Evolutionary conservation across 1,140 invertebrate species (phyloP), one percentile per base, ranked within the genome.

Genomic region (Drosophila kepulauana): DNA sequence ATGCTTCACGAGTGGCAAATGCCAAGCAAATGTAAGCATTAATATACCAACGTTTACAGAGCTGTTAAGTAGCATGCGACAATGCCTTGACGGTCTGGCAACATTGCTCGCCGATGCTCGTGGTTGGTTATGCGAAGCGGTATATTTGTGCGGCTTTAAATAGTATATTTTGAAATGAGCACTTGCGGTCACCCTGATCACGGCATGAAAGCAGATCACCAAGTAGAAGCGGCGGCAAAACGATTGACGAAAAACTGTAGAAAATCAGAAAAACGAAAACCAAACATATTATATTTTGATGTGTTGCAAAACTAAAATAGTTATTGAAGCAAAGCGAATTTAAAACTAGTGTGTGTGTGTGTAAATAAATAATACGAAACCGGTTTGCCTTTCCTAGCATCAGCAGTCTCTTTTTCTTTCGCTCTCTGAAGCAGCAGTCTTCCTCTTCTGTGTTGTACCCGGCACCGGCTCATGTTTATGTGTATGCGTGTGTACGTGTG

Each of bases 381-480:
- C 82, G 75, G 82, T 86, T 84, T 59, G 25, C 61, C 41, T 41
- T 71, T 51, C 11, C 61, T 35, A 66, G 16, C 62, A 48, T 28
- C 41, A 11, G 30, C 20, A 38, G 7, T 56, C 51, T 54, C 58
- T 70, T 16, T 38, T 38, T 38, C 35, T 10, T 38, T 68, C 41
- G 38, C 65, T 61, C 57, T 57, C 43, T 58, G 16, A 25, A 52
- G 25, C 10, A 52, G 6, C 35, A 38, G 7, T 38, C 35, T 38
- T 38, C 35, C 8, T 38, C 35, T 7, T 49, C 49, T 49, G 79
- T 75, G 77, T 65, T 75, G 77, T 65, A 70, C 80, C 56, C 67
- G 73, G 79, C 74, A 70, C 81, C 82, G 82, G 82, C 82, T 82
- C 66, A 54, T 81, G 59, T 72, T 65, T 61, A 62, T 79, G 61